Evolutionary conservation across 2,113 vertebrate genomes (phyloP).

Genomic region (Gorsachius goisagi): DNA sequence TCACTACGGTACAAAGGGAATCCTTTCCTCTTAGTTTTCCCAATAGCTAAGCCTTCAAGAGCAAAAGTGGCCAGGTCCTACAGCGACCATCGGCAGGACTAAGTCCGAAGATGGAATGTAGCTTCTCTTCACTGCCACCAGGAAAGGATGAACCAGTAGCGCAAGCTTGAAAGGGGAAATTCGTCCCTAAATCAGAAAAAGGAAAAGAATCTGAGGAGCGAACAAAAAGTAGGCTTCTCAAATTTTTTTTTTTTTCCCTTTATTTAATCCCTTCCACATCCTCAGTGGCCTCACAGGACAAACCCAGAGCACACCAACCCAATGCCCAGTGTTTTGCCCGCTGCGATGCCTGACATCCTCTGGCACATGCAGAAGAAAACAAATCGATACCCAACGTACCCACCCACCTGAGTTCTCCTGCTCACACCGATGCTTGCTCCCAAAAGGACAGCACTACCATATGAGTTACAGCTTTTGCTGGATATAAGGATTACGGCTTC

Average conservation of each 20-base stretch:
- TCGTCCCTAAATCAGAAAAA: background rate
- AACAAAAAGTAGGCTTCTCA: background rate
- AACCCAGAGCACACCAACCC: background rate
- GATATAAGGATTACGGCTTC: background rate
- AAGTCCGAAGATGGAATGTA: background rate
- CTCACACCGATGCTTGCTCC: background rate
- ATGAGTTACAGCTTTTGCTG: background rate
- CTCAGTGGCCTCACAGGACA: background rate
- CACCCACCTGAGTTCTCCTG: background rate
- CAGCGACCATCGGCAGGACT: background rate
- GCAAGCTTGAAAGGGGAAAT: background rate
- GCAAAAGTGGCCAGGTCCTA: background rate
- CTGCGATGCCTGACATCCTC: background rate
- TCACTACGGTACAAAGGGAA: background rate
- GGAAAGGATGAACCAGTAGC: background rate
- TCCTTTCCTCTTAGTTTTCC: background rate
- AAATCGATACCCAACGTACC: accelerated
- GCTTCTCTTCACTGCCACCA: background rate
- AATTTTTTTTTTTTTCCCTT: background rate
- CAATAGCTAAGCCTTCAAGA: background rate
- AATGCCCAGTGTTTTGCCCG: background rate
- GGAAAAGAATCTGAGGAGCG: background rate
- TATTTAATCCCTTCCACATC: background rate
- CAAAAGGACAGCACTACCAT: background rate
- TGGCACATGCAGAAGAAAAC: background rate